Percentiles rank a stretch among this genome's conserved stretches.
Conservation (phyloP, 1,140 invertebrate species). For the Hyphantria cunea region DNA sequence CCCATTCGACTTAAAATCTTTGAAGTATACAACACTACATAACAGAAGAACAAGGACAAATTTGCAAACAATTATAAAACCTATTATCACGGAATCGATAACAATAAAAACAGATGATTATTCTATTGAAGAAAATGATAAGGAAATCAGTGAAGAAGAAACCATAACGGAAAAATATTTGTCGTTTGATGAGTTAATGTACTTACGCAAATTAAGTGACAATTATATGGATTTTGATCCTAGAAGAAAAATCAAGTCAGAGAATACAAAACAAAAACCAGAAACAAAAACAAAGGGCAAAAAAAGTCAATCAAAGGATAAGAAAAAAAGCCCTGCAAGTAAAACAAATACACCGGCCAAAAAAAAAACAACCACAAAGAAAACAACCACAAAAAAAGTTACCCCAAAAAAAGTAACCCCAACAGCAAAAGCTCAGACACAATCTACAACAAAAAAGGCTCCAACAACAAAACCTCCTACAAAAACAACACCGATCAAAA, state of each 20-base stretch:
- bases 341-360: too few species aligned
- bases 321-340: too few species aligned
- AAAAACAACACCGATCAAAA: neutral
- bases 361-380: too few species aligned
- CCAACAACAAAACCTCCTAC: too few species aligned
- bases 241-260: constrained; percentile 28
- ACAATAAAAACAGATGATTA: constrained; percentile 44
- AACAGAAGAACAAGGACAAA: constrained; percentile 47
- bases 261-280: constrained; percentile 8
- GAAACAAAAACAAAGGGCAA: neutral
- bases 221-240: constrained; percentile 34
- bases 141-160: constrained; percentile 17
- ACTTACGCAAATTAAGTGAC: constrained; percentile 55
- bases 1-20: constrained; percentile 46
- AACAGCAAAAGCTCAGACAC: too few species aligned
- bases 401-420: too few species aligned
- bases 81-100: constrained; percentile 52
- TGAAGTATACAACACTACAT: constrained; percentile 61
- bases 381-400: too few species aligned
- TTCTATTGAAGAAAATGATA: constrained; percentile 4
- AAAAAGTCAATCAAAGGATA: too few species aligned
- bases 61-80: constrained; percentile 17
- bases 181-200: constrained; percentile 74
- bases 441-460: too few species aligned
- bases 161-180: constrained; percentile 67